phyloP scores from a whole-genome alignment of 2,888 invertebrate genomes.

The Gymnoscelis rufifasciata region DNA sequence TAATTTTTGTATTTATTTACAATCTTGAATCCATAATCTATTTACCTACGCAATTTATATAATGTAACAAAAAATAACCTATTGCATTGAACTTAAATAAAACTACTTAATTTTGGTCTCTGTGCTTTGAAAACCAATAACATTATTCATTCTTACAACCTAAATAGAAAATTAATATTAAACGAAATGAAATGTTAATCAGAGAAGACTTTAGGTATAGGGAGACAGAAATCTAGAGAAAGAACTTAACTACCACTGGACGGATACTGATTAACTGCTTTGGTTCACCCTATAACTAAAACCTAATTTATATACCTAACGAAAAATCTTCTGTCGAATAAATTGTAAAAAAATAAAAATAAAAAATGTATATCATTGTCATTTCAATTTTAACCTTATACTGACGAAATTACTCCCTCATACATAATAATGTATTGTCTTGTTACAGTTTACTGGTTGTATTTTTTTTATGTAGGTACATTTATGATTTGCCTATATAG shows the following conservation, averaged over 20 bases:
- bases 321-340: slow-evolving; percentile 20
- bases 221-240: slow-evolving; percentile 28
- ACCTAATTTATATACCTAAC: slow-evolving; percentile 24
- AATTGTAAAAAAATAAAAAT: slow-evolving; percentile 1
- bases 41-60: background rate
- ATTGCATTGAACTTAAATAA: background rate
- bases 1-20: slow-evolving; percentile 34
- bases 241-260: slow-evolving; percentile 72
- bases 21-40: slow-evolving; percentile 14
- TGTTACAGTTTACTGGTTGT: too few species aligned
- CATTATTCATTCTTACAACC: background rate
- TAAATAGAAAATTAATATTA: slow-evolving; percentile 22
- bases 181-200: slow-evolving; percentile 38
- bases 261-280: slow-evolving; percentile 79
- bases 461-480: too few species aligned
- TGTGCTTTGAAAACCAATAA: background rate
- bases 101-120: background rate
- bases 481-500: too few species aligned
- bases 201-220: slow-evolving; percentile 33
- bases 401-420: too few species aligned
- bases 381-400: too few species aligned
- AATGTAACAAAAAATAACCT: background rate
- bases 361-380: background rate
- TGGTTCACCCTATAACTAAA: slow-evolving; percentile 58
- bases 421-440: too few species aligned